Evolutionary conservation across 2,113 vertebrate species (phyloP).

Genomic region (Neotragus moschatus): DNA sequence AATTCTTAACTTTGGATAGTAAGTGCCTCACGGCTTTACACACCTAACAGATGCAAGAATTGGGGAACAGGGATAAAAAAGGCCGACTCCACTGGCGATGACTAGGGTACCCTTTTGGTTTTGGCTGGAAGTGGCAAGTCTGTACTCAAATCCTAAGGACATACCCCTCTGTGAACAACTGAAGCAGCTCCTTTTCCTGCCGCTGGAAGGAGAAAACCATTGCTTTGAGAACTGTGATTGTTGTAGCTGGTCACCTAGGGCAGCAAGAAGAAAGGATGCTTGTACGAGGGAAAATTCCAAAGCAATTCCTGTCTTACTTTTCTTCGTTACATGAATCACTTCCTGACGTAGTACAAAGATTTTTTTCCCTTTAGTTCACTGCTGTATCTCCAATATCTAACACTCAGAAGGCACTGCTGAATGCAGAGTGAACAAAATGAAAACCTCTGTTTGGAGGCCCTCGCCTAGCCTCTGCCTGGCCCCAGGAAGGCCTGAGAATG

Average conservation of each 20-base stretch:
- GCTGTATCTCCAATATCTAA: not conserved
- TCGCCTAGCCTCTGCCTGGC: not conserved
- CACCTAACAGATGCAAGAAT: not conserved
- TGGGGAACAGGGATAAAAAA: not conserved
- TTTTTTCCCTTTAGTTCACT: not conserved
- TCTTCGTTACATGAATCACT: not conserved
- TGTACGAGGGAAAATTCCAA: not conserved
- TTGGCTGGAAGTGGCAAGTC: not conserved
- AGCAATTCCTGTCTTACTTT: not conserved
- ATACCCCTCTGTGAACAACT: constrained; percentile 82
- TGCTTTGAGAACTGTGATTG: constrained; percentile 83
- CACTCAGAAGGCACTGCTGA: not conserved
- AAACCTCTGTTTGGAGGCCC: not conserved
- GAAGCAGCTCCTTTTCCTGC: constrained; percentile 81
- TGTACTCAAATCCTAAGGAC: constrained; percentile 38
- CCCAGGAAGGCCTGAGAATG: not conserved
- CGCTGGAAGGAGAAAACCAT: constrained; percentile 83
- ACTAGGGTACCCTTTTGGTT: not conserved
- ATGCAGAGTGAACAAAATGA: not conserved
- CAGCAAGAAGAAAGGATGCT: not conserved
- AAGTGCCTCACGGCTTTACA: not conserved
- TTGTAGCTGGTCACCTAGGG: constrained; percentile 74
- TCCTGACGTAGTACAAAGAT: not conserved
- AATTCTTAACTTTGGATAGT: not conserved
- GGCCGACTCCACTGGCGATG: not conserved